These are phyloP conservation scores for Autographa gamma DNA, from an alignment of 2,888 invertebrate species.

Conservation along the genomic window DNA sequence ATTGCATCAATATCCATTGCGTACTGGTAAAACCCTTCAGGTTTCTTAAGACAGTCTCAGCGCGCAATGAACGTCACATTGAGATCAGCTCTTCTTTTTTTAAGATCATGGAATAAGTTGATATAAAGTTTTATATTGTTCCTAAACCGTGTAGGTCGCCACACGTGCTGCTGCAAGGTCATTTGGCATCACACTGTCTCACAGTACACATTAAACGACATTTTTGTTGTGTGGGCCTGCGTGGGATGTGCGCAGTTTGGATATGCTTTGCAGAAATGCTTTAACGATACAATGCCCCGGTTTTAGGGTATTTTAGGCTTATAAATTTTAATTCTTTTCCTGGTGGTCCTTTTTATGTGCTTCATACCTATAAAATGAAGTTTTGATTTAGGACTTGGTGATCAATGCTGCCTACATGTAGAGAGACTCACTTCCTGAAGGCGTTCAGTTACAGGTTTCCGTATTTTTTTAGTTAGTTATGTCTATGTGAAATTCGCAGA, in stretches of 20 bases:
- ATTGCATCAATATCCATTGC: no score
- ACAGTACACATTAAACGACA: conserved; percentile 64
- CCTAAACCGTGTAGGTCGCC: conserved; percentile 55
- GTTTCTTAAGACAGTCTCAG: background rate
- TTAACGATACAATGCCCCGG: conserved; percentile 45
- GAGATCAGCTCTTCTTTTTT: conserved; percentile 20
- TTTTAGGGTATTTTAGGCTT: conserved; percentile 44
- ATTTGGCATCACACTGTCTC: conserved; percentile 63
- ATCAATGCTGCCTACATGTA: background rate
- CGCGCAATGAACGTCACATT: conserved; percentile 24
- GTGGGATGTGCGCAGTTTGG: conserved; percentile 59
- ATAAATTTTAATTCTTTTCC: conserved; percentile 50
- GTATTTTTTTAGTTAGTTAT: no score
- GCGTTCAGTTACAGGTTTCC: no score
- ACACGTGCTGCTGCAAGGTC: conserved; percentile 61
- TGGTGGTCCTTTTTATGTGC: conserved; percentile 53
- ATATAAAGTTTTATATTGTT: conserved; percentile 35
- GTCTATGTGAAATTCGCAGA: no score
- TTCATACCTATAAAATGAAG: background rate
- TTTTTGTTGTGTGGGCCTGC: conserved; percentile 60
- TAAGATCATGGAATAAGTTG: conserved; percentile 38
- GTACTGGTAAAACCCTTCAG: background rate
- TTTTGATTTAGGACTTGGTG: background rate
- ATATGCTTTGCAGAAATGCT: conserved; percentile 47
- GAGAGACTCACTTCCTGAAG: no score